Percentiles rank a stretch among this genome's conserved stretches.
Conservation (phyloP, 1,140 invertebrate species). For the Stegodyphus dumicola region DNA sequence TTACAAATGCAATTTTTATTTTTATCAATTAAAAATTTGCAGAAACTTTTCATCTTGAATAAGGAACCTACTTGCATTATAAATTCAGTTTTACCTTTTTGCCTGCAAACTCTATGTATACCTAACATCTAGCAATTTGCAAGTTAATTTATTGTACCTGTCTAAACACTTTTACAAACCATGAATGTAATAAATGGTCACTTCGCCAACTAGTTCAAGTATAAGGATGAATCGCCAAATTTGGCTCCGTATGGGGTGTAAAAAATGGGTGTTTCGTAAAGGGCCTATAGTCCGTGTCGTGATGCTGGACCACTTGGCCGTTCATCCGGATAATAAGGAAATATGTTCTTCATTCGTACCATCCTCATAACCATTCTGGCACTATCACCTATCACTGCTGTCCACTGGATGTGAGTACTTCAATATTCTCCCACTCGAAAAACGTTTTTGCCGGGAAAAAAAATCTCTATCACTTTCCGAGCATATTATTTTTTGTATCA, state of each 20-base stretch:
- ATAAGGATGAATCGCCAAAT: slow-evolving; percentile 36
- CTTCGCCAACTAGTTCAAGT: no score
- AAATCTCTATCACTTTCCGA: neutral
- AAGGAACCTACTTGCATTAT: no score
- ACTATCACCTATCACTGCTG: slow-evolving; percentile 24
- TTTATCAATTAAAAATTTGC: no score
- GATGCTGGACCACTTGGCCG: slow-evolving; percentile 31
- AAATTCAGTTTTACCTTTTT: no score
- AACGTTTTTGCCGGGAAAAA: neutral
- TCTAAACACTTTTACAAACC: no score
- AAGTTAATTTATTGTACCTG: no score
- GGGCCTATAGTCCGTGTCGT: slow-evolving; percentile 43
- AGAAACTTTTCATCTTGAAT: no score
- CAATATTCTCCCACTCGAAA: neutral
- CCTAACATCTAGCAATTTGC: no score
- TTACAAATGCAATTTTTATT: no score
- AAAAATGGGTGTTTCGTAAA: slow-evolving; percentile 46
- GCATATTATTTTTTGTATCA: neutral
- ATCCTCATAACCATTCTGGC: slow-evolving; percentile 15
- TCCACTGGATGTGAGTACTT: slow-evolving; percentile 49
- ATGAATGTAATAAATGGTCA: no score
- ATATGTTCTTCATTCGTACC: slow-evolving; percentile 25
- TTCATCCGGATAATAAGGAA: slow-evolving; percentile 21
- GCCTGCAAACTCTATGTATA: no score
- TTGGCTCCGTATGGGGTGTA: slow-evolving; percentile 35